Conservation (phyloP, 2,888 invertebrate species). For the Epinotia brunnichana region DNA sequence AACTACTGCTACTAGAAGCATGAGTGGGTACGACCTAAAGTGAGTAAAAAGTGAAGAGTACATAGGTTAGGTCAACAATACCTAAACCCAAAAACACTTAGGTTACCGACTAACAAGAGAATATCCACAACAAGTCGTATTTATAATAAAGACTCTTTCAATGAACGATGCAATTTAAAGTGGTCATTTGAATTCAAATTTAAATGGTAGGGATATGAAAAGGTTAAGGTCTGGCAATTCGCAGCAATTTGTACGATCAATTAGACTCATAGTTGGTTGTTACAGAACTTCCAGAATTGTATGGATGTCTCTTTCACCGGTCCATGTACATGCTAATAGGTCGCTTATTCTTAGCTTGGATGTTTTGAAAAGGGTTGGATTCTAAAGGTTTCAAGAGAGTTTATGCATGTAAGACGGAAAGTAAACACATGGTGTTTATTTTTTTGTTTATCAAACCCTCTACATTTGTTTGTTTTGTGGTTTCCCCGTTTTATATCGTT, state of each 20-base stretch:
- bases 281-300: slow-evolving; percentile 45
- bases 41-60: not conserved
- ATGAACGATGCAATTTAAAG: slow-evolving; percentile 15
- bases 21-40: too few species aligned
- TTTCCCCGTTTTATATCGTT: too few species aligned
- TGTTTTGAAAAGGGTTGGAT: not conserved
- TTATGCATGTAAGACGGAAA: not conserved
- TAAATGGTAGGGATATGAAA: slow-evolving; percentile 49
- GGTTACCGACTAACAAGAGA: not conserved
- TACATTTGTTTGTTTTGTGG: too few species aligned
- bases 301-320: slow-evolving; percentile 41
- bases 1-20: too few species aligned
- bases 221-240: slow-evolving; percentile 48
- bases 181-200: slow-evolving; percentile 48
- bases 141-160: not conserved
- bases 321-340: slow-evolving; percentile 34
- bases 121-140: not conserved
- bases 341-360: slow-evolving; percentile 8
- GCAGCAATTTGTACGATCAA: slow-evolving; percentile 53
- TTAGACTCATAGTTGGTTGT: slow-evolving; percentile 52
- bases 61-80: not conserved
- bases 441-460: not conserved
- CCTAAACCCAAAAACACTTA: not conserved
- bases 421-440: not conserved
- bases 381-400: slow-evolving; percentile 3